phyloP scores from a whole-genome alignment of 2,888 invertebrate genomes.

The Pherbina coryleti region DNA sequence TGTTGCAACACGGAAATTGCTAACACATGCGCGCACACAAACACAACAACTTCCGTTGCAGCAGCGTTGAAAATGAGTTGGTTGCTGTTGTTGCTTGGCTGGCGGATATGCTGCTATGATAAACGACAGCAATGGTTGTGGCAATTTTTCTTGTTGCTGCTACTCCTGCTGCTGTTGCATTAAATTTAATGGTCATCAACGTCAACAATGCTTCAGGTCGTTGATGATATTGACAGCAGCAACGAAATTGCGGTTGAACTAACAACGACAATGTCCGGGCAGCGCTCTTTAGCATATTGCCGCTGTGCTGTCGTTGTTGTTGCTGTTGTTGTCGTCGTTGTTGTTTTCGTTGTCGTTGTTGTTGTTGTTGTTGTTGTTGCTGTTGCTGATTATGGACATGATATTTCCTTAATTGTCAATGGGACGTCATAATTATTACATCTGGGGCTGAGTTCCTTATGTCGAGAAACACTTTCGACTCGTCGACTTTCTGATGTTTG shows the following conservation, averaged over 20 bases:
- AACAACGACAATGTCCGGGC: not conserved
- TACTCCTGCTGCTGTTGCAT: not conserved
- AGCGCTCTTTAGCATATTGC: not conserved
- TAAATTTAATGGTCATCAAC: not conserved
- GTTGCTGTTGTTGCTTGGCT: not conserved
- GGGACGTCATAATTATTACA: conserved; percentile 83
- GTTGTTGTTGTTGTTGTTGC: conserved; percentile 20
- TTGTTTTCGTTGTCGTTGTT: conserved; percentile 11
- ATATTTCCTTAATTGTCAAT: conserved; percentile 75
- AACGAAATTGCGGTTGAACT: not conserved
- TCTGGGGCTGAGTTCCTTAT: conserved; percentile 92
- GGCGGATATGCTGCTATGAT: not conserved
- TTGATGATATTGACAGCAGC: not conserved
- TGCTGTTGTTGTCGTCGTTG: conserved; percentile 3
- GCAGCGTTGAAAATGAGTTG: conserved; percentile 16
- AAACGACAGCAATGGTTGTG: not conserved
- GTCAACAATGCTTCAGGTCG: conserved; percentile 1
- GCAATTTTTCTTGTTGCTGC: conserved; percentile 14
- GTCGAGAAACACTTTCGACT: conserved; percentile 80
- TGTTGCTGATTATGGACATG: conserved; percentile 6
- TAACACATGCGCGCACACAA: conserved; percentile 18
- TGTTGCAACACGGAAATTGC: conserved; percentile 16
- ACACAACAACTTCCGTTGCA: conserved; percentile 13
- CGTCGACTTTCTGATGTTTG: conserved; percentile 61
- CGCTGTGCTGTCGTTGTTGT: not conserved